Base-by-base conservation (phyloP, 2,113 vertebrate species). In the Daboia siamensis region DNA sequence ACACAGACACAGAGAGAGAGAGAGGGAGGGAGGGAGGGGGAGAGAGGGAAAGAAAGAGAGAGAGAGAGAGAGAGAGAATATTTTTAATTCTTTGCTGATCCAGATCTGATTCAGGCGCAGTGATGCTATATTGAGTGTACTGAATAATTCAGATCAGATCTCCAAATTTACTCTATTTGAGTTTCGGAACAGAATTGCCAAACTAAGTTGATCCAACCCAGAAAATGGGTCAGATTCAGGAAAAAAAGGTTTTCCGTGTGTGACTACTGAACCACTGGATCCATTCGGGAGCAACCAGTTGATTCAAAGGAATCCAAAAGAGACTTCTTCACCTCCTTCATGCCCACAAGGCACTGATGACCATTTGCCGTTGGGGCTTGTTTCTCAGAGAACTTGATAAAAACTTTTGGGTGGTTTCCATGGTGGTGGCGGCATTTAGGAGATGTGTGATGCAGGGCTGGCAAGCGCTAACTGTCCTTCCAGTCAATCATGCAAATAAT, bases 21-120 rank as follows among this genome's bases (percentile, higher is more conserved):
- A 44, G 44, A 44, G 44, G 44, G 44, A 46, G 8, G 5, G 54
- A 3, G 13, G 17, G 55, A 20, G 54, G 4, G 54, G 4, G 39
- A 4, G 0, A 1, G 7, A 6, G 57, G 2, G 57, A 1, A 23
- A 1, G 57, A 9, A 23, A 7, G 57, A 2, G 57, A 2, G 21
- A n/a, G n/a, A n/a, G n/a, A n/a, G 7, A 5, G 54, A 3, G 13
- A 55, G 55, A 20, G 54, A 17, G 54, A 17, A 3, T 0, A 26
- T 10, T 29, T 74, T 74, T 15, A 74, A 33, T 33, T 33, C 13
- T 17, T 64, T 33, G n/a, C n/a, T 33, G 12, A 74, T 55, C 54
- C 12, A 15, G 54, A 54, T 69, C 29, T 13, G 29, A 69, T 12
- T 5, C 13, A 13, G 61, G 29, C 4, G 11, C 10, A n/a, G 61